A percentile compares a stretch with the other conserved stretches of the same genome.
Evolutionary conservation across 2,113 vertebrate species (phyloP).

Genomic region (Neotoma lepida): DNA sequence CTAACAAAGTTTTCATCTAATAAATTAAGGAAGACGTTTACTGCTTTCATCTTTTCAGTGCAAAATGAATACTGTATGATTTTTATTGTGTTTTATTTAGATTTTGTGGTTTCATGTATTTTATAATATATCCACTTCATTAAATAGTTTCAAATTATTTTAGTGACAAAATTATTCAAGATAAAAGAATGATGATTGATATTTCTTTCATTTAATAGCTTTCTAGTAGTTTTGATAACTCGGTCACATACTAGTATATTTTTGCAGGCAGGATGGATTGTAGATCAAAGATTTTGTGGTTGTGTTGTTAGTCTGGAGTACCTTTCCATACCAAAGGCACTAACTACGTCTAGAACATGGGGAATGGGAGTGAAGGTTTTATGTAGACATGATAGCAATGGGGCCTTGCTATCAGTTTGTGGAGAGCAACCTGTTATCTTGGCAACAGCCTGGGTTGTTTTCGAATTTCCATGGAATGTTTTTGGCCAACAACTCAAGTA

Average conservation of each 20-base stretch:
- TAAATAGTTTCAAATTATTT: neutral
- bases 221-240: neutral
- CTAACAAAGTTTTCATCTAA: too few species aligned
- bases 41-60: neutral
- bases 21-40: neutral
- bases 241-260: neutral
- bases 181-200: too few species aligned
- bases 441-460: neutral
- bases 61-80: neutral
- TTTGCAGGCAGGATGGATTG: neutral
- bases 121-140: neutral
- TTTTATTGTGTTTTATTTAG: neutral
- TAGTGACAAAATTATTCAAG: neutral
- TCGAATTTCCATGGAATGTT: neutral
- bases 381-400: too few species aligned
- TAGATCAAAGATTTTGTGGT: too few species aligned
- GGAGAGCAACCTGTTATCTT: too few species aligned
- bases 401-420: neutral
- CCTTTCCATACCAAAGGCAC: too few species aligned
- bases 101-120: neutral
- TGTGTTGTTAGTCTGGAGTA: neutral
- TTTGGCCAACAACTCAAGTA: neutral
- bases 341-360: too few species aligned
- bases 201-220: too few species aligned
- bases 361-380: too few species aligned